These are phyloP conservation scores for Leptinotarsa peninsularis DNA, from an alignment of 2,888 invertebrate genomes.

Conservation along the genomic window DNA sequence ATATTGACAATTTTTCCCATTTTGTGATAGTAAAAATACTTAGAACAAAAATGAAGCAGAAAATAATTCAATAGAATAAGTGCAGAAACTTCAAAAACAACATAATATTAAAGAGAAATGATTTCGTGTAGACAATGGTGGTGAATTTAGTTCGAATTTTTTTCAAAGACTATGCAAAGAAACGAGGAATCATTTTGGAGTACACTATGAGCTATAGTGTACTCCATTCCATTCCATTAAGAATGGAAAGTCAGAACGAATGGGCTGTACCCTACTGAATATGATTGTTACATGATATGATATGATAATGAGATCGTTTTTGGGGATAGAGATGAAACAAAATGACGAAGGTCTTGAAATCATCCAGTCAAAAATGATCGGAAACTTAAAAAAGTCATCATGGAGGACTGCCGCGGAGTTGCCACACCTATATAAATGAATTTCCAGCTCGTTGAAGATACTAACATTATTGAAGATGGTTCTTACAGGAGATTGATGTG, in stretches of 20 bases:
- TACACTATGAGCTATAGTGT: not conserved
- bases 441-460: slow-evolving; percentile 18
- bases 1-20: too few species aligned
- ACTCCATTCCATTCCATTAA: too few species aligned
- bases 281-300: slow-evolving; percentile 1
- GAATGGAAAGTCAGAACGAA: slow-evolving; percentile 21
- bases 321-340: slow-evolving; percentile 36
- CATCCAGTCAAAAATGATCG: slow-evolving; percentile 22
- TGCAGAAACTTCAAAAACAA: slow-evolving; percentile 17
- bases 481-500: slow-evolving; percentile 29
- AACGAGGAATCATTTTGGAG: not conserved
- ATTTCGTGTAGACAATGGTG: slow-evolving; percentile 21
- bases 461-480: slow-evolving; percentile 14
- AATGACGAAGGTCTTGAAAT: slow-evolving; percentile 25
- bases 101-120: slow-evolving; percentile 23
- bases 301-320: slow-evolving; percentile 19
- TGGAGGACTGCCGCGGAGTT: too few species aligned
- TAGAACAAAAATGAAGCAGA: slow-evolving; percentile 9
- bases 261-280: slow-evolving; percentile 27
- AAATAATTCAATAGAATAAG: slow-evolving; percentile 12
- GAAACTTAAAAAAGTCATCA: too few species aligned
- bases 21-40: too few species aligned
- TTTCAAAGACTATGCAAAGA: slow-evolving; percentile 11
- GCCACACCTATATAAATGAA: slow-evolving; percentile 29
- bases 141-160: slow-evolving; percentile 5